phyloP scores from a whole-genome alignment of 2,888 invertebrate genomes.

The Eupithecia tripunctaria region DNA sequence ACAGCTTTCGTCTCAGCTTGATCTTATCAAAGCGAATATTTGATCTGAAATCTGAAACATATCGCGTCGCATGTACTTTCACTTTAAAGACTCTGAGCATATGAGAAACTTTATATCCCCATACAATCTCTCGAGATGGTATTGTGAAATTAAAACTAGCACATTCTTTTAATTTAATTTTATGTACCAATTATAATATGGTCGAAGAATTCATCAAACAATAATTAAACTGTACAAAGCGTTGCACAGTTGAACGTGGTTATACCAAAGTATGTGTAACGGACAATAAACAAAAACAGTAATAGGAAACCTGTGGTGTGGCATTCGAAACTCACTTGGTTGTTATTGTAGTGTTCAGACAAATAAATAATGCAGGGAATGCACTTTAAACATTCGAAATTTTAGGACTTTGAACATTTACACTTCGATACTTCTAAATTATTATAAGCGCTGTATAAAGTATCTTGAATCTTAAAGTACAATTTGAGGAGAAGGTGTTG shows the following conservation, averaged over 20 bases:
- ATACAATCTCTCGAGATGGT: slow-evolving; percentile 3
- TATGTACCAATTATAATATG: slow-evolving; percentile 54
- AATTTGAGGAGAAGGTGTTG: too few relatives aligned
- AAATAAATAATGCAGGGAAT: background rate
- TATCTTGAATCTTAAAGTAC: too few relatives aligned
- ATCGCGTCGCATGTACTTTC: background rate
- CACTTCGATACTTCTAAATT: background rate
- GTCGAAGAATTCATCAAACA: slow-evolving; percentile 66
- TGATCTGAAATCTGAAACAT: slow-evolving; percentile 3
- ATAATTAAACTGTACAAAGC: slow-evolving; percentile 55
- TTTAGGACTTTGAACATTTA: background rate
- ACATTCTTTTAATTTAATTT: background rate
- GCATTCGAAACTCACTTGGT: slow-evolving; percentile 27
- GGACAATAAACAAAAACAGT: slow-evolving; percentile 40
- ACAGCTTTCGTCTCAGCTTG: background rate
- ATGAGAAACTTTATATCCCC: background rate
- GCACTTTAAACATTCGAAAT: background rate
- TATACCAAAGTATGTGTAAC: slow-evolving; percentile 44
- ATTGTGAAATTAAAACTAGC: background rate
- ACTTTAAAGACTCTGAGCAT: slow-evolving; percentile 6
- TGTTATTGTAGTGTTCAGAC: slow-evolving; percentile 15
- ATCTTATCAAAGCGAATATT: slow-evolving; percentile 1
- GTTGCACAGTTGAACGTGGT: slow-evolving; percentile 62
- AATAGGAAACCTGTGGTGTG: slow-evolving; percentile 32
- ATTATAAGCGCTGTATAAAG: too few relatives aligned